A percentile compares a stretch with the other conserved stretches of the same genome.
Conservation (phyloP, 2,797 vertebrate genomes). For the Danio jaintianensis region DNA sequence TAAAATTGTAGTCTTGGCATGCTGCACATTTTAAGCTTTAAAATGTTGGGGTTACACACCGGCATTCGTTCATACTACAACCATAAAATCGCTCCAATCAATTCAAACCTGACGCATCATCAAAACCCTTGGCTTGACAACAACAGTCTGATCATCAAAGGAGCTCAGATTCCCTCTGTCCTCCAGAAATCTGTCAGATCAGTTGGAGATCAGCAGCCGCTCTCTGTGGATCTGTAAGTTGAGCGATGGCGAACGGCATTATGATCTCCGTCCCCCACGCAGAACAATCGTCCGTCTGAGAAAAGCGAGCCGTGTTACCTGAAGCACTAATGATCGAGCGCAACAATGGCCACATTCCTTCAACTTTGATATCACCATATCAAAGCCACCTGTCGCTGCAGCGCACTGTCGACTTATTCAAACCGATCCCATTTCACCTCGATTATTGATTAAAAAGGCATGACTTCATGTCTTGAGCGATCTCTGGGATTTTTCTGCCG, state of each 20-base stretch:
- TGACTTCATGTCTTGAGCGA: slow-evolving; percentile 46
- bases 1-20: neutral
- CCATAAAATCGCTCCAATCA: neutral
- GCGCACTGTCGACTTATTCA: slow-evolving; percentile 65
- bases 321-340: slow-evolving; percentile 67
- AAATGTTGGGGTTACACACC: neutral
- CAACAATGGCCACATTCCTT: slow-evolving; percentile 77
- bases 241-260: slow-evolving; percentile 60
- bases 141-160: slow-evolving; percentile 5
- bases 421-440: slow-evolving; percentile 70
- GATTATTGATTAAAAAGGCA: slow-evolving; percentile 73
- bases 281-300: slow-evolving; percentile 57
- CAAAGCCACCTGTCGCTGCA: slow-evolving; percentile 69
- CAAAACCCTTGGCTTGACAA: neutral
- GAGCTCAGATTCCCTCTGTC: slow-evolving; percentile 21
- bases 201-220: neutral
- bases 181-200: slow-evolving; percentile 19
- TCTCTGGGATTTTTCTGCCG: neutral
- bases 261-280: slow-evolving; percentile 63
- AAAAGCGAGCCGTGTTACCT: slow-evolving; percentile 59
- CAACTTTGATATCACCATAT: slow-evolving; percentile 79
- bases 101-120: neutral
- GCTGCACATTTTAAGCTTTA: neutral
- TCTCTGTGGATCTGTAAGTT: slow-evolving; percentile 57
- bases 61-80: neutral